Conservation (phyloP, 2,797 vertebrate genomes). For the Alosa sapidissima region DNA sequence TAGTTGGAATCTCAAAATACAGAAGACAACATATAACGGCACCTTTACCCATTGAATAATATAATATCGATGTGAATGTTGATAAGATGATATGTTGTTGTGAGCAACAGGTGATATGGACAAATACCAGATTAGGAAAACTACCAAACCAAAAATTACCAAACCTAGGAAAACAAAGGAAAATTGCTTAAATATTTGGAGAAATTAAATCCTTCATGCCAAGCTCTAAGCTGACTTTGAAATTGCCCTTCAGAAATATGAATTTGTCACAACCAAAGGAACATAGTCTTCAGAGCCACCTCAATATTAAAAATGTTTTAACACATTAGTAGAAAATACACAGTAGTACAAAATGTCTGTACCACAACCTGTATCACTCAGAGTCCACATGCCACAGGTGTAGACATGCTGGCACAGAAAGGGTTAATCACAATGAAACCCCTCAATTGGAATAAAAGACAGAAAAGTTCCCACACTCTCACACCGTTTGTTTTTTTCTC, state of each 20-base stretch:
- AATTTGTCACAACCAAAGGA: background rate
- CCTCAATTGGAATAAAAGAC: slow-evolving; percentile 67
- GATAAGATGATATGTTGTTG: too few relatives aligned
- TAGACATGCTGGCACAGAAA: slow-evolving; percentile 72
- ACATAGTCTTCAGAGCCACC: background rate
- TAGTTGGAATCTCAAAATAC: background rate
- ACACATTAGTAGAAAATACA: too few relatives aligned
- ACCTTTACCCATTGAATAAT: too few relatives aligned
- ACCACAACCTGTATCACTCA: background rate
- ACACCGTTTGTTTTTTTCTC: slow-evolving; percentile 69
- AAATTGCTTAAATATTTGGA: too few relatives aligned
- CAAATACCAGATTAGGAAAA: too few relatives aligned
- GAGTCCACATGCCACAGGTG: slow-evolving; percentile 68
- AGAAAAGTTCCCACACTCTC: slow-evolving; percentile 79
- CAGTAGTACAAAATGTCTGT: background rate
- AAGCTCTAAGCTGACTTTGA: background rate
- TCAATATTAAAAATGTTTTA: background rate
- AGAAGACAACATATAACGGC: too few relatives aligned
- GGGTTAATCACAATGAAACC: slow-evolving; percentile 76
- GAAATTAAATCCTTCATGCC: background rate
- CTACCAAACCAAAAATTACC: too few relatives aligned
- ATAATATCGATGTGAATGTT: too few relatives aligned
- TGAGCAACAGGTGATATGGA: too few relatives aligned
- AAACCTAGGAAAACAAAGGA: too few relatives aligned
- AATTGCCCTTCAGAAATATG: background rate